phyloP scores from a whole-genome alignment of 2,113 vertebrate species.

The Phalacrocorax carbo region DNA sequence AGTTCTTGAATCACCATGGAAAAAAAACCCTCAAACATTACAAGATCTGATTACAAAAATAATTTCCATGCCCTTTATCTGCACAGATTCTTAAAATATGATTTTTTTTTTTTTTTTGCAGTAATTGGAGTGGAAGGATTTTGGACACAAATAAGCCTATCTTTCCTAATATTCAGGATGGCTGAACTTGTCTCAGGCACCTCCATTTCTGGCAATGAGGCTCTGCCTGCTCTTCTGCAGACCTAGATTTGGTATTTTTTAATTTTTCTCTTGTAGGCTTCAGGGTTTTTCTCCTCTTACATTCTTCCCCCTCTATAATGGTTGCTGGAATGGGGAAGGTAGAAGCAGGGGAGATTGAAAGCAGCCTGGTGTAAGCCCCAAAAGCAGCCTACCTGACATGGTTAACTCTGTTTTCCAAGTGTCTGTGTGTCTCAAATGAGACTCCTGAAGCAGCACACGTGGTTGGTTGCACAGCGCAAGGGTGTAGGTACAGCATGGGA shows the following conservation, averaged over 20 bases:
- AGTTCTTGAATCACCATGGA: background rate
- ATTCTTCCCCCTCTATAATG: background rate
- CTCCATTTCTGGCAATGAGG: background rate
- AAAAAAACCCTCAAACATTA: background rate
- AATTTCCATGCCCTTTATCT: background rate
- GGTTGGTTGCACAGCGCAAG: accelerated
- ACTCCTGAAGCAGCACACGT: accelerated
- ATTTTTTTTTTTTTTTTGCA: background rate
- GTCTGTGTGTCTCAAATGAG: background rate
- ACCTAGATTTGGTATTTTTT: background rate
- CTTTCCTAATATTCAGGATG: background rate
- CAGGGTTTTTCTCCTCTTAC: background rate
- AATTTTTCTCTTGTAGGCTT: background rate
- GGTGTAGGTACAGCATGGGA: no score
- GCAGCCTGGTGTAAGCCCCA: background rate
- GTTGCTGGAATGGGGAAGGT: background rate
- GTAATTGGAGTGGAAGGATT: background rate
- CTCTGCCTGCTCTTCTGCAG: background rate
- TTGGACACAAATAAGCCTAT: background rate
- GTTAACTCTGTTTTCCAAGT: background rate
- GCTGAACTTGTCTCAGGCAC: background rate
- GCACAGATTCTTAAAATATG: background rate
- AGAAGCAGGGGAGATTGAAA: background rate
- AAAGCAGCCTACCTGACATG: background rate
- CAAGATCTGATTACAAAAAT: background rate